Evolutionary conservation across 2,888 invertebrate genomes (phyloP).

Genomic region (Dasypolia templi): DNA sequence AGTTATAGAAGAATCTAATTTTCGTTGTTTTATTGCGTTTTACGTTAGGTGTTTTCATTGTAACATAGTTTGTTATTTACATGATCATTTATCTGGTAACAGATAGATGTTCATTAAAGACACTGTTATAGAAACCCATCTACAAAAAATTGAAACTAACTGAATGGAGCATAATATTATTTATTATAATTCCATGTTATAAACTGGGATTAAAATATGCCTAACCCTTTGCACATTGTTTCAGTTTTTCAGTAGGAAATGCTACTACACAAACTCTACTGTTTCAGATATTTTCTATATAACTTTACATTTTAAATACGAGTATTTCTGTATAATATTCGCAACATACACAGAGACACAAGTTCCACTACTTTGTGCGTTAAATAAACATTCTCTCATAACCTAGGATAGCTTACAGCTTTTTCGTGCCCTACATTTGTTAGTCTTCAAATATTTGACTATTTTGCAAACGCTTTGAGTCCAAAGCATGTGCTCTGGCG

Average conservation of each 20-base stretch:
- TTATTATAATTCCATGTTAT: neutral
- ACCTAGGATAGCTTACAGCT: constrained; percentile 25
- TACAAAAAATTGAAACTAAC: neutral
- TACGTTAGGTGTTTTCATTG: neutral
- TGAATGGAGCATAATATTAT: neutral
- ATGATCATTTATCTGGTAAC: neutral
- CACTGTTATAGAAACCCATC: neutral
- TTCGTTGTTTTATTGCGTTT: neutral
- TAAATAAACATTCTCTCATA: constrained; percentile 15
- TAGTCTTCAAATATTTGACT: constrained; percentile 41
- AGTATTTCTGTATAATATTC: constrained; percentile 3
- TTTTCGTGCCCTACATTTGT: constrained; percentile 33
- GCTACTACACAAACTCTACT: neutral
- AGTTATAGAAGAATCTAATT: neutral
- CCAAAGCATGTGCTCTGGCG: constrained; percentile 17
- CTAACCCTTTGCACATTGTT: neutral
- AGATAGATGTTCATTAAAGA: neutral
- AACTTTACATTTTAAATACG: constrained; percentile 12
- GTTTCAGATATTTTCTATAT: neutral
- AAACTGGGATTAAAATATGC: constrained; percentile 10
- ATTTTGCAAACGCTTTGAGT: constrained; percentile 35
- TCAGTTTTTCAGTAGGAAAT: neutral
- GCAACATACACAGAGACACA: neutral
- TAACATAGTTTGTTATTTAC: neutral
- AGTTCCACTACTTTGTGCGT: neutral